Conservation (phyloP, 1,140 invertebrate genomes). For the Pseudomyrmex cubaensis region DNA sequence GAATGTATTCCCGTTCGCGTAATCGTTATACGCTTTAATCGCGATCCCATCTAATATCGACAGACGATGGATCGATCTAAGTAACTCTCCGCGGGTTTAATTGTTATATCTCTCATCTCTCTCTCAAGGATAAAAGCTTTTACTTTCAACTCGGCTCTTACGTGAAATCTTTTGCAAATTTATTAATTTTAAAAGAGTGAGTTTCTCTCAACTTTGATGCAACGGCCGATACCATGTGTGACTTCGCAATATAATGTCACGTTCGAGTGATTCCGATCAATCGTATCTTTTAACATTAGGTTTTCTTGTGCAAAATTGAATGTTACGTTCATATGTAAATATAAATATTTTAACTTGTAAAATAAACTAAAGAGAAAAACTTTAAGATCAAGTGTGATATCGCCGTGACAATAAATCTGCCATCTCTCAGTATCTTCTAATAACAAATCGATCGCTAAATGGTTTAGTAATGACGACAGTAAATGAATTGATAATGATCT, state of each 20-base stretch:
- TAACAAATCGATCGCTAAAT: conserved; percentile 12
- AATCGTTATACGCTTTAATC: conserved; percentile 14
- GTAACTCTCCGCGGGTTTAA: conserved; percentile 5
- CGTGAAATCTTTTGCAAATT: not conserved
- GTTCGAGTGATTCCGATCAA: conserved; percentile 11
- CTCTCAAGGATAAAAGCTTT: conserved; percentile 12
- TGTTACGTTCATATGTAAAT: not conserved
- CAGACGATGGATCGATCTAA: not conserved
- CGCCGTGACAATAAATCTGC: conserved; percentile 12
- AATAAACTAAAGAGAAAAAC: not conserved
- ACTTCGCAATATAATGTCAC: conserved; percentile 10
- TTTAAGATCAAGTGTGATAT: conserved; percentile 11
- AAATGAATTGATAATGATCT: conserved; percentile 17
- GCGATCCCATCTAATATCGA: conserved; percentile 20
- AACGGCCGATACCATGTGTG: not conserved
- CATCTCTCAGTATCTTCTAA: not conserved
- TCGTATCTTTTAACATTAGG: not conserved
- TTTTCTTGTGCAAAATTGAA: not conserved
- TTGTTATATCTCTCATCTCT: conserved; percentile 13
- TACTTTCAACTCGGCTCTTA: not conserved
- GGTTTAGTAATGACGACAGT: conserved; percentile 10
- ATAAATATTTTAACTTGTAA: not conserved
- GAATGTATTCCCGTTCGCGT: not conserved
- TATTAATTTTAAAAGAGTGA: not conserved
- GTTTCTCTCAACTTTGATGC: not conserved